A percentile compares a stretch with the other conserved stretches of the same genome.
These are phyloP conservation scores for Drosophila melanogaster DNA, from an alignment of 1,140 invertebrate genomes.

Conservation along the genomic window DNA sequence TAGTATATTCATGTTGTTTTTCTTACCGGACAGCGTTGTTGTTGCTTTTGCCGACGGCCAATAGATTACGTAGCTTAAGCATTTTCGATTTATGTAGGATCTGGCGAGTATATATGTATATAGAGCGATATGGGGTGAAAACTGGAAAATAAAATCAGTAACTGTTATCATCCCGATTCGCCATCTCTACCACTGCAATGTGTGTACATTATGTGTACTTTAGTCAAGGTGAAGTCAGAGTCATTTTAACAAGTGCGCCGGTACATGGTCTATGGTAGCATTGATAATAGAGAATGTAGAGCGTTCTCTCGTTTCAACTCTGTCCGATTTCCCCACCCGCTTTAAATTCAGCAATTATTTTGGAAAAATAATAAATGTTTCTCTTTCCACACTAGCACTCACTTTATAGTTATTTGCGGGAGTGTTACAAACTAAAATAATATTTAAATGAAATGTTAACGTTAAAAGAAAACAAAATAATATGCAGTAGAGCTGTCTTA, in stretches of 20 bases:
- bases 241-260: conserved; percentile 56
- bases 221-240: conserved; percentile 81
- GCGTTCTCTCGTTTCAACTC: conserved; percentile 18
- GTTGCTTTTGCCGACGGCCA: conserved; percentile 43
- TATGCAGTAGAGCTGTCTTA: conserved; percentile 21
- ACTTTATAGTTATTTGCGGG: conserved; percentile 37
- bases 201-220: conserved; percentile 56
- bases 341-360: no score
- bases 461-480: conserved; percentile 74
- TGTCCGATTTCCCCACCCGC: conserved; percentile 1
- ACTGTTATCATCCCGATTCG: conserved; percentile 57
- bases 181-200: conserved; percentile 33
- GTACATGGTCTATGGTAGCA: conserved; percentile 14
- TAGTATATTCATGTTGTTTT: conserved; percentile 15
- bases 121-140: conserved; percentile 27
- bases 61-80: conserved; percentile 72
- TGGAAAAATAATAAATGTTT: no score
- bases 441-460: conserved; percentile 46
- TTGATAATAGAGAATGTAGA: conserved; percentile 10
- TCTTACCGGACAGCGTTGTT: conserved; percentile 53
- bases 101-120: conserved; percentile 21
- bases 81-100: conserved; percentile 44
- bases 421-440: conserved; percentile 19
- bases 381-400: conserved; percentile 13
- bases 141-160: conserved; percentile 53